phyloP scores from a whole-genome alignment of 2,797 vertebrate species.

The Tenualosa ilisha region DNA sequence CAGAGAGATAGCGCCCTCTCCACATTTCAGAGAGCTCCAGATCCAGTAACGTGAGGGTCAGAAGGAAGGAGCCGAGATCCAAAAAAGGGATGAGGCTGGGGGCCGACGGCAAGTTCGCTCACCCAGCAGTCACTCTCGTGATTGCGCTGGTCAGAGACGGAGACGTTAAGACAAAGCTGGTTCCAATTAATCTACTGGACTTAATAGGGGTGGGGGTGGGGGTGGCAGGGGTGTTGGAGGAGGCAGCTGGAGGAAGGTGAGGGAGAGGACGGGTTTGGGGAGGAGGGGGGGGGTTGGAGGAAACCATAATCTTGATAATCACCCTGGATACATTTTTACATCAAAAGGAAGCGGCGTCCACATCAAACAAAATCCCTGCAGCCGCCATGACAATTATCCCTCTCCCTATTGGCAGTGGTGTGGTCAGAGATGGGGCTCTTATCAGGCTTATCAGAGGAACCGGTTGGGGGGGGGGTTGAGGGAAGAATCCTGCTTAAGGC shows the following conservation, averaged over 20 bases:
- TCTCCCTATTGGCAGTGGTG: conserved; percentile 56
- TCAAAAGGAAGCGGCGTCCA: conserved; percentile 67
- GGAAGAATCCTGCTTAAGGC: conserved; percentile 10
- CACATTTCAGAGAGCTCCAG: background rate
- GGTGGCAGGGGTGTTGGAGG: conserved; percentile 18
- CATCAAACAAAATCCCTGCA: conserved; percentile 60
- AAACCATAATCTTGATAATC: conserved; percentile 68
- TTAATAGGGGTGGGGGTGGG: conserved; percentile 49
- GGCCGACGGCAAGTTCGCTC: conserved; percentile 36
- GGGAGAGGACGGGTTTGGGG: conserved; percentile 24
- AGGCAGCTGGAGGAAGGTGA: conserved; percentile 10
- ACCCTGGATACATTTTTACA: conserved; percentile 63
- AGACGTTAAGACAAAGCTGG: conserved; percentile 64
- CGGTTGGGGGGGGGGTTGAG: background rate
- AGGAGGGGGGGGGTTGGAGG: conserved; percentile 32
- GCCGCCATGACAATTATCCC: conserved; percentile 59
- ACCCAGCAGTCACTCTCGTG: conserved; percentile 46
- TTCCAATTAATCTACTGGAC: conserved; percentile 69
- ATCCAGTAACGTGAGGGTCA: background rate
- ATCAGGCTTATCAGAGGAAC: conserved; percentile 48
- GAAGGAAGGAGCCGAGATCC: background rate
- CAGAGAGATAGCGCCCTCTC: conserved; percentile 5
- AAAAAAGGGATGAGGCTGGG: background rate
- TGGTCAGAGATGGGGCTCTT: conserved; percentile 56
- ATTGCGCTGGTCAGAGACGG: conserved; percentile 47